These are phyloP conservation scores for Nipponacmea schrenckii DNA, from an alignment of 2,888 invertebrate species.

Conservation along the genomic window DNA sequence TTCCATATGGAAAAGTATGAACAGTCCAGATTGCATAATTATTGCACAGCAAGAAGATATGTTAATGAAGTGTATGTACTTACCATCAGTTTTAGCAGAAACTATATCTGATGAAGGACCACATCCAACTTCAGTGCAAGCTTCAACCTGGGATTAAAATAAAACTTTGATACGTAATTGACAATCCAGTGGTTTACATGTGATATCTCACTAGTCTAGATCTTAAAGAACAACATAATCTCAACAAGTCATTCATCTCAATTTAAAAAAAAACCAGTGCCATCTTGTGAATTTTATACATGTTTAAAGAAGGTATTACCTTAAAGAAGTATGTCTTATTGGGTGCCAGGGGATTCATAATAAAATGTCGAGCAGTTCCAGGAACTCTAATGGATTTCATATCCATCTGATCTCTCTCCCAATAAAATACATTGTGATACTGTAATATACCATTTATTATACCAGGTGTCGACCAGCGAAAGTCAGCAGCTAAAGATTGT, in stretches of 20 bases:
- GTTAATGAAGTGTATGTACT: conserved; percentile 14
- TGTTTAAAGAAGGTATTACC: conserved; percentile 25
- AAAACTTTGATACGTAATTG: too few species aligned
- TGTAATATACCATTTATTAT: conserved; percentile 80
- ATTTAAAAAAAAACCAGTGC: too few species aligned
- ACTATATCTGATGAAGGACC: conserved; percentile 78
- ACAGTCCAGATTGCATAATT: too few species aligned
- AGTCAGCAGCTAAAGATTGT: conserved; percentile 72
- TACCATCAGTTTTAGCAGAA: conserved; percentile 74
- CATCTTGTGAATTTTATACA: too few species aligned
- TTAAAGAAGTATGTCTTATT: conserved; percentile 55
- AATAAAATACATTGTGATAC: conserved; percentile 75
- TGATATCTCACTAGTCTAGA: too few species aligned
- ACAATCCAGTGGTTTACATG: too few species aligned
- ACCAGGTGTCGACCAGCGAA: conserved; percentile 84
- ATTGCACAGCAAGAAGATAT: too few species aligned
- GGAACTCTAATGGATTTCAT: conserved; percentile 26
- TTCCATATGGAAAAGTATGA: too few species aligned
- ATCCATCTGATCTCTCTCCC: conserved; percentile 34
- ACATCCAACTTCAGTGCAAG: conserved; percentile 81
- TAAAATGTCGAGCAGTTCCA: conserved; percentile 49
- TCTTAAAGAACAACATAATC: too few species aligned
- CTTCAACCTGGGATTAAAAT: conserved; percentile 75
- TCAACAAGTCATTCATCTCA: neutral
- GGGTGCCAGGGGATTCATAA: conserved; percentile 41